Conservation (phyloP, 1,140 invertebrate species). For the Nylanderia fulva region DNA sequence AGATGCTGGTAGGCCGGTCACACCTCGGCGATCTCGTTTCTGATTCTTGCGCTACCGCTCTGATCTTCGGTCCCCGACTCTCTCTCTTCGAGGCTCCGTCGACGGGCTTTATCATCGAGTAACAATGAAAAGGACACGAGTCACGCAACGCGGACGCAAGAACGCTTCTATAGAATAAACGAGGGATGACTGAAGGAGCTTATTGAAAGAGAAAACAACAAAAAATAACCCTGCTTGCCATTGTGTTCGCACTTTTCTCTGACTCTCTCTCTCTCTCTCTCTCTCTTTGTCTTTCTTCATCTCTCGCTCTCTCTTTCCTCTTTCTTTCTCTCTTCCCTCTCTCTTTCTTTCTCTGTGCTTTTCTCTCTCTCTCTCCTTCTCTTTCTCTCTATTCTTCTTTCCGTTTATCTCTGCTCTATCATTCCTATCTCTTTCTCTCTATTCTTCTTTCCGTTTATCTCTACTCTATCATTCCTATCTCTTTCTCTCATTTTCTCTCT, state of each 20-base stretch:
- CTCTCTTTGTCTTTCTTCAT: conserved; percentile 64
- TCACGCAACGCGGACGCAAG: conserved; percentile 73
- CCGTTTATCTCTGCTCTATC: conserved; percentile 42
- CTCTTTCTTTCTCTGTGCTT: conserved; percentile 56
- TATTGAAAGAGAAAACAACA: conserved; percentile 74
- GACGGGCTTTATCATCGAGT: conserved; percentile 76
- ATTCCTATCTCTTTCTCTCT: conserved; percentile 44
- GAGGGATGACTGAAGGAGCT: conserved; percentile 77
- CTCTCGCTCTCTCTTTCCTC: conserved; percentile 59
- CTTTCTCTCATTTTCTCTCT: conserved; percentile 48
- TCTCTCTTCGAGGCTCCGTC: conserved; percentile 84
- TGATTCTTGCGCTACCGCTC: conserved; percentile 84
- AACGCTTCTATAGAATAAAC: conserved; percentile 70
- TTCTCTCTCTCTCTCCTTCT: conserved; percentile 59
- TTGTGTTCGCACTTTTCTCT: conserved; percentile 77
- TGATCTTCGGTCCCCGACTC: conserved; percentile 85
- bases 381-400: conserved; percentile 53
- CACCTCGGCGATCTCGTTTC: conserved; percentile 65
- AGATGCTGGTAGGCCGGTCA: conserved; percentile 46
- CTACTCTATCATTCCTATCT: no score
- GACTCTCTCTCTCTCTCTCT: conserved; percentile 60
- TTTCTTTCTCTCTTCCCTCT: conserved; percentile 55
- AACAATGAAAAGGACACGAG: conserved; percentile 71
- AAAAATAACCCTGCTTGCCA: conserved; percentile 82
- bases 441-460: conserved; percentile 20